phyloP scores from a whole-genome alignment of 1,140 invertebrate species.

The Aethina tumida region DNA sequence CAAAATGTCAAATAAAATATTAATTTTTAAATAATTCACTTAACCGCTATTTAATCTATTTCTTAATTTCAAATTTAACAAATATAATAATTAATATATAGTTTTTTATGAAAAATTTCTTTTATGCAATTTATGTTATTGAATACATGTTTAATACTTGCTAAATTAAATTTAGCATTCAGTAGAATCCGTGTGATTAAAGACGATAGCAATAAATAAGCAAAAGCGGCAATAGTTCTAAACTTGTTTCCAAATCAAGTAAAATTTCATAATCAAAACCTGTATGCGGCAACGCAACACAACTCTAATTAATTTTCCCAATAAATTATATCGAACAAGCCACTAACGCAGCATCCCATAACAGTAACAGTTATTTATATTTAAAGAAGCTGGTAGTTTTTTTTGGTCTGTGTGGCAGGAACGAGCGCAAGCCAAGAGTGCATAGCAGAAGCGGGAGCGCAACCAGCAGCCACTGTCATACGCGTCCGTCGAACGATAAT shows the following conservation, averaged over 20 bases:
- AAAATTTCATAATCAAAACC: background rate
- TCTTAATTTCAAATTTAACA: too few relatives aligned
- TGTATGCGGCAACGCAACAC: background rate
- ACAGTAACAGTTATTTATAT: slow-evolving; percentile 24
- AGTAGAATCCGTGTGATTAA: background rate
- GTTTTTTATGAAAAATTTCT: too few relatives aligned
- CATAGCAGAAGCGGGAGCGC: background rate
- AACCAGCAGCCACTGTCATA: slow-evolving; percentile 32
- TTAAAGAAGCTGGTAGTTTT: slow-evolving; percentile 17
- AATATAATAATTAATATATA: too few relatives aligned
- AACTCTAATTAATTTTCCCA: slow-evolving; percentile 1
- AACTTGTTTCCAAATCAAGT: background rate
- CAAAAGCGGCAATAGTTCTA: slow-evolving; percentile 3
- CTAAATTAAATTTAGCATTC: too few relatives aligned
- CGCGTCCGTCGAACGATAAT: slow-evolving; percentile 35
- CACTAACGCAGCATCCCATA: background rate
- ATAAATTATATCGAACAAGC: background rate
- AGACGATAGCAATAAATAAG: background rate
- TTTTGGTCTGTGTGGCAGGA: slow-evolving; percentile 8
- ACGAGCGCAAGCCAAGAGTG: too few relatives aligned
- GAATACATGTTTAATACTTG: too few relatives aligned
- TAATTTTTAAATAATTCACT: too few relatives aligned
- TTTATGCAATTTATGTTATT: too few relatives aligned
- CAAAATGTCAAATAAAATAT: too few relatives aligned
- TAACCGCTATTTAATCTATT: too few relatives aligned